Conservation (phyloP, 2,113 vertebrate genomes). For the Labeo catla region DNA sequence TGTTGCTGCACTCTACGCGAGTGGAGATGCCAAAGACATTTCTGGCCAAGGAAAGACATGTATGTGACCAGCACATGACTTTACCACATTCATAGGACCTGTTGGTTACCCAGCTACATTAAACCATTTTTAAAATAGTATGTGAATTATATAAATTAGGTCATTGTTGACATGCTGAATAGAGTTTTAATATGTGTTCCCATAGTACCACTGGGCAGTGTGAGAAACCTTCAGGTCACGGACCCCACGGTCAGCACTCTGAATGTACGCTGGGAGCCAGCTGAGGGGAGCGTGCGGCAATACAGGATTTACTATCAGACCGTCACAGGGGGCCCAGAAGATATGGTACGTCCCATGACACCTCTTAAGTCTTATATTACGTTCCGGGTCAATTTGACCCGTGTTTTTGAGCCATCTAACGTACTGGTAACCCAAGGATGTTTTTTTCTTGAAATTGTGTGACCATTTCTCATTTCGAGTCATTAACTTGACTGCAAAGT, state of each 20-base stretch:
- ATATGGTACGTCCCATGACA: constrained; percentile 78
- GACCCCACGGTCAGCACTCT: constrained; percentile 92
- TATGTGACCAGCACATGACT: constrained; percentile 66
- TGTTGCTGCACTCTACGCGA: constrained; percentile 85
- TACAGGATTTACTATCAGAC: constrained; percentile 89
- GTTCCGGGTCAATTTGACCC: not conserved
- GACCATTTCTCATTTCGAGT: not conserved
- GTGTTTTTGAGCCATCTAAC: not conserved
- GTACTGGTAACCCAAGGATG: not conserved
- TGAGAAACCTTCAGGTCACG: constrained; percentile 89
- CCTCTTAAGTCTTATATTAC: not conserved
- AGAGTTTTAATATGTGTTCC: constrained; percentile 1
- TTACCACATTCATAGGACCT: not conserved
- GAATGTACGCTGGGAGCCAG: constrained; percentile 92
- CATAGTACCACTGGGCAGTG: constrained; percentile 89
- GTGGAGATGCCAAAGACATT: constrained; percentile 83
- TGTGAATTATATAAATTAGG: not conserved
- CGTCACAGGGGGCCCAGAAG: constrained; percentile 81
- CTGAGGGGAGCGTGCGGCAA: constrained; percentile 91
- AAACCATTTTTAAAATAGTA: not conserved
- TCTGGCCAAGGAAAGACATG: constrained; percentile 92
- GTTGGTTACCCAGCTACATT: not conserved
- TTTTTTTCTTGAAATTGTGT: not conserved
- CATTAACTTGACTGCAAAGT: not conserved
- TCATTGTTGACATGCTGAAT: not conserved